phyloP scores from a whole-genome alignment of 53 echinoderm and acorn worm genomes.

The Patiria pectinifera region DNA sequence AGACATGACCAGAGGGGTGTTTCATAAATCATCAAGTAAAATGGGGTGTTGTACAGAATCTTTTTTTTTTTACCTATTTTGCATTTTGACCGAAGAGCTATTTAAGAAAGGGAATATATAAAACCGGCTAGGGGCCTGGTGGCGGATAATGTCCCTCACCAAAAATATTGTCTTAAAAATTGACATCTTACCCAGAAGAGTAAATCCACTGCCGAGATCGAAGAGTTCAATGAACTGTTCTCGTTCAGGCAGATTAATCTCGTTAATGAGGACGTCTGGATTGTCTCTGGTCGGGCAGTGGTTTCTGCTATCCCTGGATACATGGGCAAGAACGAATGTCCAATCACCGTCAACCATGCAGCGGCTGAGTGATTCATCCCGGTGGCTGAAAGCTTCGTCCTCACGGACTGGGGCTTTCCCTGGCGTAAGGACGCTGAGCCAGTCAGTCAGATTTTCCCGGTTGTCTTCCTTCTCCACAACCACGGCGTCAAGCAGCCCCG shows the following conservation, averaged over 20 bases:
- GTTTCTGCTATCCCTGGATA: not conserved
- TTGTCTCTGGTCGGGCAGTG: slow-evolving; percentile 19
- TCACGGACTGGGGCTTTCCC: slow-evolving; percentile 77
- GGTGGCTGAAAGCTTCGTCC: slow-evolving; percentile 27
- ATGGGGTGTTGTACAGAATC: too few species aligned
- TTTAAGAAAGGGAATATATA: too few species aligned
- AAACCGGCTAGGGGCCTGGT: too few species aligned
- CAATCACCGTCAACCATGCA: slow-evolving; percentile 65
- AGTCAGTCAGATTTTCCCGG: not conserved
- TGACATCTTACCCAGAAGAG: not conserved
- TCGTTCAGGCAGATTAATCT: slow-evolving; percentile 51
- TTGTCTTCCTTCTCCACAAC: slow-evolving; percentile 23
- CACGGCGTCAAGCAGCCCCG: slow-evolving; percentile 74
- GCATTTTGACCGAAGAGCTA: too few species aligned
- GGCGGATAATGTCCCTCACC: too few species aligned
- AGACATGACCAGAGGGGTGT: too few species aligned
- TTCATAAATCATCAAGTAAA: too few species aligned
- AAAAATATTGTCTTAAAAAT: too few species aligned
- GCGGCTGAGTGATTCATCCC: slow-evolving; percentile 79
- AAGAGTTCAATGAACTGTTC: slow-evolving; percentile 81
- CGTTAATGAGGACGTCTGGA: slow-evolving; percentile 68
- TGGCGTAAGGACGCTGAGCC: slow-evolving; percentile 69
- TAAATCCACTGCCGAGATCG: slow-evolving; percentile 73
- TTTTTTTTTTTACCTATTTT: too few species aligned
- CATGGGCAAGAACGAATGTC: not conserved